These are phyloP conservation scores for Anarrhichthys ocellatus DNA, from an alignment of 2,113 vertebrate species.

Conservation along the genomic window DNA sequence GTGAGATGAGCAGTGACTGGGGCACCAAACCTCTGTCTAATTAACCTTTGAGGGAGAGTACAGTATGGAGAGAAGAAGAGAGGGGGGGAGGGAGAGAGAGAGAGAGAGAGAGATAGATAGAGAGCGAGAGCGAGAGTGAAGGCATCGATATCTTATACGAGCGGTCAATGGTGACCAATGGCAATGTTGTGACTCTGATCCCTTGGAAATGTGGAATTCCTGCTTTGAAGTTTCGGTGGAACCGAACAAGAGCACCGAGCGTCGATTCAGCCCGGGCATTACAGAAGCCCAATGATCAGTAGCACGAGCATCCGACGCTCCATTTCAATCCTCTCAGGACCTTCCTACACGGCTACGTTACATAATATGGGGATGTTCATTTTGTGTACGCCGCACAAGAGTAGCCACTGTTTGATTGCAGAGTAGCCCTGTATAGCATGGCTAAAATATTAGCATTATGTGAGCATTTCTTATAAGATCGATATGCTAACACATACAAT, in stretches of 20 bases:
- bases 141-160: background rate
- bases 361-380: background rate
- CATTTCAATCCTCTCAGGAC: background rate
- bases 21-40: constrained; percentile 57
- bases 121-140: too few relatives aligned
- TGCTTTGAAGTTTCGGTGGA: constrained; percentile 8
- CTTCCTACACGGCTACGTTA: background rate
- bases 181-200: constrained; percentile 15
- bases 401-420: too few relatives aligned
- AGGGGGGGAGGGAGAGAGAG: too few relatives aligned
- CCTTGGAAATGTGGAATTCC: background rate
- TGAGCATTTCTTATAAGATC: background rate
- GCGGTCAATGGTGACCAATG: background rate
- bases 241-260: background rate
- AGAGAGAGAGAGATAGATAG: too few relatives aligned
- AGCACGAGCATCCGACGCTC: background rate
- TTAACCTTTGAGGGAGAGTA: constrained; percentile 65
- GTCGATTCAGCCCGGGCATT: background rate
- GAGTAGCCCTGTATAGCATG: background rate
- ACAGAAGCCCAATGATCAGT: background rate
- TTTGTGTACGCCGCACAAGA: background rate
- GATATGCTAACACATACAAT: too few relatives aligned
- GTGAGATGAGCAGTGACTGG: constrained; percentile 43
- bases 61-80: constrained; percentile 10
- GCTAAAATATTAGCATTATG: background rate